phyloP scores from a whole-genome alignment of 2,888 invertebrate species.

The Agonopterix arenella region DNA sequence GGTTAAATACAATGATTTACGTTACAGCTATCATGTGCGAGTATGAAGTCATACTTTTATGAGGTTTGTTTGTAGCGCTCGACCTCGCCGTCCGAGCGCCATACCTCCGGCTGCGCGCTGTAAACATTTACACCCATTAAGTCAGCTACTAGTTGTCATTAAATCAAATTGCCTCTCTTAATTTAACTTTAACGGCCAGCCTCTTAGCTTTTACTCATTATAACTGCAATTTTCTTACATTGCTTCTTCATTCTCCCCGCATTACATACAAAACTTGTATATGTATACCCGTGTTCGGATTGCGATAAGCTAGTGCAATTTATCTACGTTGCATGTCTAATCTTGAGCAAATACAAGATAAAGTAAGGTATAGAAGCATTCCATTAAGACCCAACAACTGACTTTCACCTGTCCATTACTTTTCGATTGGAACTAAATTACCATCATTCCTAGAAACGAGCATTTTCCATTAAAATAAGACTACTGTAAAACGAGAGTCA shows the following conservation, averaged over 20 bases:
- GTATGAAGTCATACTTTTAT: constrained; percentile 38
- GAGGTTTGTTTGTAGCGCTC: constrained; percentile 27
- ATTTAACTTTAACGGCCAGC: constrained; percentile 36
- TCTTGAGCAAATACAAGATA: constrained; percentile 21
- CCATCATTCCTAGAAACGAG: constrained; percentile 50
- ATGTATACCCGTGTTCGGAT: constrained; percentile 9
- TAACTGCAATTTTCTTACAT: constrained; percentile 40
- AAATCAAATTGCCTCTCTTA: constrained; percentile 47
- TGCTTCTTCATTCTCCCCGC: constrained; percentile 26
- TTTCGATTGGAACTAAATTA: constrained; percentile 54
- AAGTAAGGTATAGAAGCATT: constrained; percentile 20
- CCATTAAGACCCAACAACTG: constrained; percentile 27
- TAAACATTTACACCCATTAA: constrained; percentile 38
- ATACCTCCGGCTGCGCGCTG: constrained; percentile 10
- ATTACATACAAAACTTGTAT: constrained; percentile 9
- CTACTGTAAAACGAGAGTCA: constrained; percentile 65
- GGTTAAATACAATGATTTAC: constrained; percentile 8
- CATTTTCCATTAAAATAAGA: constrained; percentile 60
- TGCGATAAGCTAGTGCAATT: constrained; percentile 20
- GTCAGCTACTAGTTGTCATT: constrained; percentile 32
- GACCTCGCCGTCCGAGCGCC: constrained; percentile 25
- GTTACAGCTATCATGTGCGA: constrained; percentile 22
- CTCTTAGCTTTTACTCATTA: constrained; percentile 37
- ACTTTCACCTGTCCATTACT: constrained; percentile 63
- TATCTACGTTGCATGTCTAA: constrained; percentile 26